These are phyloP conservation scores for Mimachlamys varia DNA, from an alignment of 2,888 invertebrate species.

Conservation along the genomic window DNA sequence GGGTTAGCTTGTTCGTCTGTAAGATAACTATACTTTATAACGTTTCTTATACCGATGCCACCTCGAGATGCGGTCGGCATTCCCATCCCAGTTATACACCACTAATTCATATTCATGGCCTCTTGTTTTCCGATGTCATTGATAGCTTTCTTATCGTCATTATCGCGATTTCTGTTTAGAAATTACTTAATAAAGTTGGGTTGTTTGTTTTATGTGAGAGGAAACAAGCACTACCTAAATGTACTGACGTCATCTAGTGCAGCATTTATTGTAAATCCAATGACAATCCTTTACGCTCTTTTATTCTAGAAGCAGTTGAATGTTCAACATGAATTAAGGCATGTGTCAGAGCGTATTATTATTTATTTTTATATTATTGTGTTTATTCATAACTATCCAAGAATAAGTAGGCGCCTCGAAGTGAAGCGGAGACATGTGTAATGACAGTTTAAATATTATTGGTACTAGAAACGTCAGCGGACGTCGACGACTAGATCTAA, in stretches of 20 bases:
- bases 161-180: background rate
- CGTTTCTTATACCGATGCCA: background rate
- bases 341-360: no score
- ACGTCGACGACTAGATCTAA: no score
- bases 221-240: background rate
- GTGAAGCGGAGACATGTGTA: no score
- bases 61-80: background rate
- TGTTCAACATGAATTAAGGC: background rate
- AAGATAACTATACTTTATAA: background rate
- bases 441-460: no score
- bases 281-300: background rate
- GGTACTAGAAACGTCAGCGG: no score
- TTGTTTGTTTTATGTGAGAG: background rate
- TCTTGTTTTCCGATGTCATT: background rate
- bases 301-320: background rate
- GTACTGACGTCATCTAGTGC: background rate
- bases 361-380: no score
- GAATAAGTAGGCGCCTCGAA: no score
- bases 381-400: no score
- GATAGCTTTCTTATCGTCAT: background rate
- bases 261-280: background rate
- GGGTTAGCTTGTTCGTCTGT: no score
- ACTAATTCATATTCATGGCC: constrained; percentile 8
- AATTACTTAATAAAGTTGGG: background rate
- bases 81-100: background rate